phyloP scores from a whole-genome alignment of 2,113 vertebrate species.

The Kobus ellipsiprymnus region DNA sequence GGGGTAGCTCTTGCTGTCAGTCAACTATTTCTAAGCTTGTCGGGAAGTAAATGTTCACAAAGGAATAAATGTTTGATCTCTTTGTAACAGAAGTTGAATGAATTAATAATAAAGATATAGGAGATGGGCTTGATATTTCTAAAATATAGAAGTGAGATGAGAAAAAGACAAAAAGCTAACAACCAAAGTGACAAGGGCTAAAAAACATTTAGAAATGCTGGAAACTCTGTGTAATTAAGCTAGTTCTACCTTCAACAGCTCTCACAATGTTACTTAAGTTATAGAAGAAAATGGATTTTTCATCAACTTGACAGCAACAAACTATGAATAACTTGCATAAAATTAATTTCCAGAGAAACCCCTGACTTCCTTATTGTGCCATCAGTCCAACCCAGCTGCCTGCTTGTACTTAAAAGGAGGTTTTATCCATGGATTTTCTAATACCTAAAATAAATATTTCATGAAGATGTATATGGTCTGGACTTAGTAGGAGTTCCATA shows the following conservation, averaged over 20 bases:
- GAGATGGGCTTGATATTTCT: neutral
- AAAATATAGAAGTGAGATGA: constrained; percentile 21
- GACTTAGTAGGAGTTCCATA: neutral
- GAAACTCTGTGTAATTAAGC: neutral
- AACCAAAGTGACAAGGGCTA: neutral
- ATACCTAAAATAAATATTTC: constrained; percentile 5
- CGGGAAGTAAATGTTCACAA: constrained; percentile 49
- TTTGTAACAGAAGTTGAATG: constrained; percentile 71
- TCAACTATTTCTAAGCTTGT: constrained; percentile 47
- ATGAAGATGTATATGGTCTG: neutral
- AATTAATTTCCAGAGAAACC: neutral
- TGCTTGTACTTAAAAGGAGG: neutral
- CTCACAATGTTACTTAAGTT: neutral
- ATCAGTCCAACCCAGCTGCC: neutral
- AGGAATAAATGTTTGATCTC: constrained; percentile 70
- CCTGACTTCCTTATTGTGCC: neutral
- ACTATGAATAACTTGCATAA: neutral
- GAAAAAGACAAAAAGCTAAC: neutral
- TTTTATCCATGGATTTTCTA: neutral
- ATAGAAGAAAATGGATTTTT: neutral
- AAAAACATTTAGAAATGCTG: neutral
- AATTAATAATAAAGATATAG: constrained; percentile 74
- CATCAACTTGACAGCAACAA: neutral
- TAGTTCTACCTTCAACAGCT: neutral
- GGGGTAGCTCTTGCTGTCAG: constrained; percentile 58